phyloP scores from a whole-genome alignment of 1,140 invertebrate genomes.

The Saccostrea echinata region DNA sequence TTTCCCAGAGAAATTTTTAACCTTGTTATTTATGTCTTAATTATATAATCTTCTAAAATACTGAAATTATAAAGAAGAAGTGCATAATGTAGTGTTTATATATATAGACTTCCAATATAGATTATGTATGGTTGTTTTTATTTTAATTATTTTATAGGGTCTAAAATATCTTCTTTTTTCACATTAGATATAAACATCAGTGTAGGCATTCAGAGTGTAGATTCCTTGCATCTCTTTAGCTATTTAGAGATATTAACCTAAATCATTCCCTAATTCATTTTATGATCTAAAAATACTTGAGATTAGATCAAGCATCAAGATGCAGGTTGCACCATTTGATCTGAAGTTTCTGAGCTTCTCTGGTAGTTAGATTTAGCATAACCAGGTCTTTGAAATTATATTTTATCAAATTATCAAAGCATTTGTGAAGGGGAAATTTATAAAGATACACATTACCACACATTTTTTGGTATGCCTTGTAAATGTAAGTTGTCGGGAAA shows the following conservation, averaged over 20 bases:
- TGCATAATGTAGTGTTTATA: too few relatives aligned
- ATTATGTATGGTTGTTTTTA: too few relatives aligned
- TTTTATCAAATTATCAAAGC: neutral
- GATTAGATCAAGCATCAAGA: neutral
- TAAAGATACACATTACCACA: neutral
- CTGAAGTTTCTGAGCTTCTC: neutral
- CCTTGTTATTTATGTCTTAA: too few relatives aligned
- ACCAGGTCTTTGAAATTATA: neutral
- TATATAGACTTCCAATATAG: too few relatives aligned
- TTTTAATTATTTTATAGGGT: neutral
- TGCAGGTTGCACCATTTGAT: neutral
- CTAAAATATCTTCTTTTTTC: neutral
- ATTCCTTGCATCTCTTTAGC: neutral
- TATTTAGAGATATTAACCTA: neutral
- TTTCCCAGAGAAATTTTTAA: too few relatives aligned
- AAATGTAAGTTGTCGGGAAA: neutral
- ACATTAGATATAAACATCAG: neutral
- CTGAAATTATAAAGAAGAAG: too few relatives aligned
- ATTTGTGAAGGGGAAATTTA: neutral
- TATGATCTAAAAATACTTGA: neutral
- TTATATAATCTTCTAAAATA: too few relatives aligned
- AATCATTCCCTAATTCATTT: constrained; percentile 29
- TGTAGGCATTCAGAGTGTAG: neutral
- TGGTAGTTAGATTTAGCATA: neutral
- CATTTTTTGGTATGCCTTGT: neutral